Evolutionary conservation across 2,888 invertebrate species (phyloP).

Genomic region (Macrophya alboannulata): DNA sequence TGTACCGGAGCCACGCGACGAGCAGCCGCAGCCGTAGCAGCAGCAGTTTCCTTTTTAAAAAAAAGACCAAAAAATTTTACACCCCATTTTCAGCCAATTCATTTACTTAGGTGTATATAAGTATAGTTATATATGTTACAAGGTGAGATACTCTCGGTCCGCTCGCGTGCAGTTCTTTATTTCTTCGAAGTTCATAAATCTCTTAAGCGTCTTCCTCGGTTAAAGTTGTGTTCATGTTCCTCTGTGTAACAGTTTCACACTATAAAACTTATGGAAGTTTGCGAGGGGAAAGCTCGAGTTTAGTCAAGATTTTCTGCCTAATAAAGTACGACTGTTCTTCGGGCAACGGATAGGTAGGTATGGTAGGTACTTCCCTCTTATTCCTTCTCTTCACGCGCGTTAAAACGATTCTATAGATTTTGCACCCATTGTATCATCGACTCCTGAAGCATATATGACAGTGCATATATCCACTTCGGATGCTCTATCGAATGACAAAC

Average conservation of each 20-base stretch:
- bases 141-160: constrained; percentile 25
- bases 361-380: background rate
- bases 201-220: background rate
- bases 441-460: background rate
- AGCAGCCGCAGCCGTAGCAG: too few relatives aligned
- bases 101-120: constrained; percentile 21
- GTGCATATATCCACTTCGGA: constrained; percentile 19
- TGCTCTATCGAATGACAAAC: constrained; percentile 42
- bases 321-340: constrained; percentile 74
- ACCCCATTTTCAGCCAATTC: constrained; percentile 36
- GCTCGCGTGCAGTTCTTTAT: constrained; percentile 22
- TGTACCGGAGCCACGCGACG: constrained; percentile 28
- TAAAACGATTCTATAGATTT: constrained; percentile 48
- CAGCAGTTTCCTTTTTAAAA: background rate
- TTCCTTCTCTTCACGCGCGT: constrained; percentile 7
- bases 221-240: background rate
- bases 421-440: constrained; percentile 10
- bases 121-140: background rate
- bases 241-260: background rate
- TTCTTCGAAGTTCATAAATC: constrained; percentile 47
- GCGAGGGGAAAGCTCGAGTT: background rate
- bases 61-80: background rate
- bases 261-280: background rate
- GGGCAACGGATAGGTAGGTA: background rate
- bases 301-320: constrained; percentile 76